A percentile compares a stretch with the other conserved stretches of the same genome.
These are phyloP conservation scores for Anodontia alba DNA, from an alignment of 2,888 invertebrate genomes.

Conservation along the genomic window DNA sequence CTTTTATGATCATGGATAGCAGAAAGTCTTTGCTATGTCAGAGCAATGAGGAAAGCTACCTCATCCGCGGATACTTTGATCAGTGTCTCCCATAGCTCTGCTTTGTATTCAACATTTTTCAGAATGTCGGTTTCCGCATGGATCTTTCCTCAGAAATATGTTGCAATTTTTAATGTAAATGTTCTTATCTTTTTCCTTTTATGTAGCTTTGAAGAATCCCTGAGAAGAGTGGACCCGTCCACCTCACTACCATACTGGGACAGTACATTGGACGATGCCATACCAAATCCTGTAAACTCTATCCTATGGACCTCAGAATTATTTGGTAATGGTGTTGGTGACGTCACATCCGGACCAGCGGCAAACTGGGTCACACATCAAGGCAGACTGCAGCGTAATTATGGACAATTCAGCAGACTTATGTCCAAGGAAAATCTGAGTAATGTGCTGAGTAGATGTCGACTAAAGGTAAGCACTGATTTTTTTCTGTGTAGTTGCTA, in stretches of 20 bases:
- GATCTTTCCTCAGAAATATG: no score
- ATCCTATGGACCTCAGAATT: constrained; percentile 65
- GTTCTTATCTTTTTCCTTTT: no score
- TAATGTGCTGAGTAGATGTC: constrained; percentile 35
- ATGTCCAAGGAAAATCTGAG: constrained; percentile 32
- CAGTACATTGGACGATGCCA: constrained; percentile 63
- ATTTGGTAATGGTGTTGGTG: constrained; percentile 65
- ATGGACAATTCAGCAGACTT: constrained; percentile 43
- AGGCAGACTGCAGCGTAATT: constrained; percentile 46
- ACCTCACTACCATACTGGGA: constrained; percentile 75
- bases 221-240: constrained; percentile 61
- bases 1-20: no score
- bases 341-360: constrained; percentile 66
- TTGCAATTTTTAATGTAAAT: no score
- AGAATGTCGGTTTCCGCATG: no score
- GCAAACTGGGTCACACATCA: constrained; percentile 65
- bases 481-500: no score
- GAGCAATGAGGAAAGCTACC: no score
- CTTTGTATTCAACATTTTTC: no score
- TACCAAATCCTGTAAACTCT: constrained; percentile 66
- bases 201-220: constrained; percentile 73
- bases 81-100: no score
- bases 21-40: no score
- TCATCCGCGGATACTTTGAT: no score
- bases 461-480: constrained; percentile 24